Conservation (phyloP, 1,140 invertebrate species). For the Ericerus pela region DNA sequence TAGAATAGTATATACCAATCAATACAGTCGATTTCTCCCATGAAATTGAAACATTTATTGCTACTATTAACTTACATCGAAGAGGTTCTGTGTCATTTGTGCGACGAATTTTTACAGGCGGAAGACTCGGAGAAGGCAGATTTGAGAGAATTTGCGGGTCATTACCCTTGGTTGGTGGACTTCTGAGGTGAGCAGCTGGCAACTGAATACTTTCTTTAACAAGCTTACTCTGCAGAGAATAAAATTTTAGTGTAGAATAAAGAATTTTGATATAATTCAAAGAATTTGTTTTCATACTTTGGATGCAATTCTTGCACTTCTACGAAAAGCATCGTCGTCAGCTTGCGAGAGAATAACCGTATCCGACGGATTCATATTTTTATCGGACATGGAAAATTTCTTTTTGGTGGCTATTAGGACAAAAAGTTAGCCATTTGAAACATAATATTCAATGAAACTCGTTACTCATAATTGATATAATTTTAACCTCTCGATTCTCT, state of each 20-base stretch:
- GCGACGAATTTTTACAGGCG: not conserved
- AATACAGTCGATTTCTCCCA: not conserved
- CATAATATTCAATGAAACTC: not conserved
- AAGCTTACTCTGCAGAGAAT: not conserved
- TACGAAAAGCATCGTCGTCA: not conserved
- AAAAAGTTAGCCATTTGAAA: not conserved
- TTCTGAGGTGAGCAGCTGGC: not conserved
- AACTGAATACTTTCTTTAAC: not conserved
- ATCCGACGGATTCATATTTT: no score
- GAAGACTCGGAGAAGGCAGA: not conserved
- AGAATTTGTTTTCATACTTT: not conserved
- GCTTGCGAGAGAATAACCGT: no score
- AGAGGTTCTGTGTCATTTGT: not conserved
- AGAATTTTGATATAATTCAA: not conserved
- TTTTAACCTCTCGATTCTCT: not conserved
- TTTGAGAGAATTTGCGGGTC: not conserved
- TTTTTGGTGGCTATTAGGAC: not conserved
- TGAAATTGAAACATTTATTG: not conserved
- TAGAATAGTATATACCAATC: not conserved
- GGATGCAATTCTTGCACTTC: not conserved
- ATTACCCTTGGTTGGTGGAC: not conserved
- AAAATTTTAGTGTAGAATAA: not conserved
- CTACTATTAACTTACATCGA: not conserved
- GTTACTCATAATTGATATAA: not conserved
- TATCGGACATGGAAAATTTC: not conserved